phyloP scores from a whole-genome alignment of 1,140 invertebrate genomes.

The Euwallacea similis region DNA sequence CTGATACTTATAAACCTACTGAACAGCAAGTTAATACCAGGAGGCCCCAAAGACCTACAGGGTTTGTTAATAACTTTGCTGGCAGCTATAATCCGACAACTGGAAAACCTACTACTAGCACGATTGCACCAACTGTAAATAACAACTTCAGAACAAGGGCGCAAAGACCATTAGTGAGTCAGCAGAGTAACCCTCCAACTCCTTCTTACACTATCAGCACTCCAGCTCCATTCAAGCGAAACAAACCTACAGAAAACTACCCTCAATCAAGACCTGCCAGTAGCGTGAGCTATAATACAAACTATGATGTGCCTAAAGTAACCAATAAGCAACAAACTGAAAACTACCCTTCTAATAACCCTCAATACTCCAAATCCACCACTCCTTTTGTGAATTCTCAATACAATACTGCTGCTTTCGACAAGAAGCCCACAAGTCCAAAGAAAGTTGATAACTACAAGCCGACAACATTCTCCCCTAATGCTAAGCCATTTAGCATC shows the following conservation, averaged over 20 bases:
- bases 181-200: slow-evolving; percentile 35
- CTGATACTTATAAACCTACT: slow-evolving; percentile 40
- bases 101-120: slow-evolving; percentile 51
- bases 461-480: slow-evolving; percentile 49
- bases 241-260: slow-evolving; percentile 45
- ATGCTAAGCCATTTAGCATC: slow-evolving; percentile 43
- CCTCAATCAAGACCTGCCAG: slow-evolving; percentile 35
- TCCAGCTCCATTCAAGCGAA: slow-evolving; percentile 50
- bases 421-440: slow-evolving; percentile 44
- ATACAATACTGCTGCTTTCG: slow-evolving; percentile 22
- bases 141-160: slow-evolving; percentile 47
- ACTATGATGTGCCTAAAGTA: slow-evolving; percentile 37
- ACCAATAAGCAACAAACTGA: slow-evolving; percentile 34
- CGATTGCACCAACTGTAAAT: slow-evolving; percentile 38
- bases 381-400: slow-evolving; percentile 22
- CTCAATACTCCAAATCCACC: slow-evolving; percentile 35
- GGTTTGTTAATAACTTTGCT: slow-evolving; percentile 56
- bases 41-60: slow-evolving; percentile 49
- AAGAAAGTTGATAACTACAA: slow-evolving; percentile 43
- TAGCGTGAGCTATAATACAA: slow-evolving; percentile 17
- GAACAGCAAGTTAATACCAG: slow-evolving; percentile 39
- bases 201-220: slow-evolving; percentile 46
- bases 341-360: slow-evolving; percentile 43
- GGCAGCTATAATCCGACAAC: slow-evolving; percentile 58
- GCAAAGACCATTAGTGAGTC: slow-evolving; percentile 35